Evolutionary conservation across 1,140 invertebrate species (phyloP), one percentile per base, ranked within the genome.

Genomic region (Tetramorium alpestre): DNA sequence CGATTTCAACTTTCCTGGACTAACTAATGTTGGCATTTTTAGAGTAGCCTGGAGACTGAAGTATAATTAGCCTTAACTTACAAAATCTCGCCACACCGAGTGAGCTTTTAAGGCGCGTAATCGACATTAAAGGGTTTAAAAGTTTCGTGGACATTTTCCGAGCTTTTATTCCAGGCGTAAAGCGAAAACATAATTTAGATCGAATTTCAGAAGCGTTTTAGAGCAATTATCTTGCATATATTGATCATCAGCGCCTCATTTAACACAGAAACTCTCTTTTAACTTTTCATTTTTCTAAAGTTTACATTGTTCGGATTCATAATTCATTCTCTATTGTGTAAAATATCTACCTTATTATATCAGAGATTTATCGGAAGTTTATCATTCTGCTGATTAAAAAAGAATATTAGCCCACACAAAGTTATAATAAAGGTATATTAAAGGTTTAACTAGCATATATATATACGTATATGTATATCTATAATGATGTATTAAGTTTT

Each of bases 31-130:
- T 73, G 69, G 56, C 69, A 75, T 75, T 84, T 84, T 84, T 84
- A 84, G 56, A 84, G 69, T 75, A 75, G 58, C 54, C 69, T 54
- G 28, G 67, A 81, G 78, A 81, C 33, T 56, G 28, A 38, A 62
- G 69, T 75, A 84, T 84, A 84, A 84, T 84, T 84, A 84, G 41
- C 41, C 80, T 84, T 84, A 84, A 84, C 80, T 84, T 84, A 84
- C 69, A 84, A 84, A 84, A 84, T 84, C 69, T 75, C 69, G 18
- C 69, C n/a, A n/a, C 49, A 73, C 38, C 69, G 69, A 8, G 25
- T 73, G 67, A 84, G 80, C 80, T 84, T 75, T 84, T 84, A 84
- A 84, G 54, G 80, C 69, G 80, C 69, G 69, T 84, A 84, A 84
- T 56, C 69, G 54, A 75, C 80, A 70, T 56, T 84, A 62, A 84